Evolutionary conservation across 2,888 invertebrate species (phyloP), one percentile per base, ranked within the genome.

Genomic region (Cordylochernes scorpioides): DNA sequence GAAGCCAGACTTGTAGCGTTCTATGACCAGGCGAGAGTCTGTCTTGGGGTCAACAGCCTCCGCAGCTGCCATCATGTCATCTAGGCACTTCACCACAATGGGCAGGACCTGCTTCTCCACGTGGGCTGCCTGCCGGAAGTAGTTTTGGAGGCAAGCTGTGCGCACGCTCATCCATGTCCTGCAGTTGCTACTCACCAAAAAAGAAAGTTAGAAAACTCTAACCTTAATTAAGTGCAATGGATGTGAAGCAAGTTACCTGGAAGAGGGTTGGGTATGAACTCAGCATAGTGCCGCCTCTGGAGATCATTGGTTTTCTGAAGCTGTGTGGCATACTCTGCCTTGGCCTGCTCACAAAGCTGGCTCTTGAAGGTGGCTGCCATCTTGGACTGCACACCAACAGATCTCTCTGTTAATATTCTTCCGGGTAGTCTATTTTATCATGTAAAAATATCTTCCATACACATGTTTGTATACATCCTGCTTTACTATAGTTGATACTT

Each of bases 271-370:
- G 60, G 60, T 47, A 61, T 50, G 18, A 46, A 44, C 22, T 45
- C 42, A 10, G 47, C 45, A 39, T 49, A 60, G 41, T 58, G 57
- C 13, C 49, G 48, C 25, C 44, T 39, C 48, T 86, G 84, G 45
- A 80, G 64, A 46, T 82, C 73, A 58, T 94, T 94, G 28, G 88
- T 82, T 53, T 75, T 74, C 51, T 84, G 75, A 42, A 94, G 61
- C 50, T 88, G 86, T 54, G 80, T 75, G 40, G 88, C 88, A 52
- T 97, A 97, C 51, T 88, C 84, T 49, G 77, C 84, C 57, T 94
- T 94, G 33, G 82, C 73, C 45, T 88, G 82, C 51, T 94, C 94
- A 52, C 82, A 82, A 50, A 74, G 71, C 55, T 86, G 82, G 40
- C 71, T 68, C 55, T 78, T 78, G 39, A 67, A 58, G 33, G 68